These are phyloP conservation scores for Episyrphus balteatus DNA, from an alignment of 1,140 invertebrate genomes.

Conservation along the genomic window DNA sequence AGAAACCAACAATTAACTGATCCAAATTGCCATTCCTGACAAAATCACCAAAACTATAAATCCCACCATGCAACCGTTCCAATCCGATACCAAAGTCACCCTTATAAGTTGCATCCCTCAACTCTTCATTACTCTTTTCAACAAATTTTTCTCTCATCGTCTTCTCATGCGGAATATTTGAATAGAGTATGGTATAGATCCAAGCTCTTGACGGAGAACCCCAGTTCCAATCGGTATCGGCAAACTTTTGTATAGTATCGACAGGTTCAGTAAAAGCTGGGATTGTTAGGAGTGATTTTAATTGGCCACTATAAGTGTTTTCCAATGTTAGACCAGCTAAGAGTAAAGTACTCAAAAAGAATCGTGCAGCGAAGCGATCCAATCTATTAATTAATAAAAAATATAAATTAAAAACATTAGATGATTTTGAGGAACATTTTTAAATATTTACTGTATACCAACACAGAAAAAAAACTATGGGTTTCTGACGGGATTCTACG, in stretches of 20 bases:
- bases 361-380: conserved; percentile 17
- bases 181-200: conserved; percentile 20
- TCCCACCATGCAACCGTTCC: conserved; percentile 21
- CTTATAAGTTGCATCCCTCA: conserved; percentile 23
- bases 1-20: conserved; percentile 17
- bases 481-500: too few relatives aligned
- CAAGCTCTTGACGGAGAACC: conserved; percentile 26
- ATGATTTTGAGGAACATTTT: too few relatives aligned
- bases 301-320: conserved; percentile 31
- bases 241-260: conserved; percentile 24
- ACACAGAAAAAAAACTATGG: too few relatives aligned
- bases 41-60: conserved; percentile 23
- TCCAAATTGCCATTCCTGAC: conserved; percentile 19
- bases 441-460: too few relatives aligned
- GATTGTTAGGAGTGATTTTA: conserved; percentile 28
- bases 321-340: conserved; percentile 31
- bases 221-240: conserved; percentile 23
- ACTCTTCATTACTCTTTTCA: conserved; percentile 19
- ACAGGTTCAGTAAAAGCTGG: conserved; percentile 21
- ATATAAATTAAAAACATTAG: too few relatives aligned
- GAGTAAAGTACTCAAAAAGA: conserved; percentile 23
- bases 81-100: conserved; percentile 25
- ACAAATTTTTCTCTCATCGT: conserved; percentile 19
- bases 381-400: not conserved
- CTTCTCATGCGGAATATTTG: conserved; percentile 22